Evolutionary conservation across 1,140 invertebrate species (phyloP), one percentile per base, ranked within the genome.

Genomic region (Zaprionus ornatus): DNA sequence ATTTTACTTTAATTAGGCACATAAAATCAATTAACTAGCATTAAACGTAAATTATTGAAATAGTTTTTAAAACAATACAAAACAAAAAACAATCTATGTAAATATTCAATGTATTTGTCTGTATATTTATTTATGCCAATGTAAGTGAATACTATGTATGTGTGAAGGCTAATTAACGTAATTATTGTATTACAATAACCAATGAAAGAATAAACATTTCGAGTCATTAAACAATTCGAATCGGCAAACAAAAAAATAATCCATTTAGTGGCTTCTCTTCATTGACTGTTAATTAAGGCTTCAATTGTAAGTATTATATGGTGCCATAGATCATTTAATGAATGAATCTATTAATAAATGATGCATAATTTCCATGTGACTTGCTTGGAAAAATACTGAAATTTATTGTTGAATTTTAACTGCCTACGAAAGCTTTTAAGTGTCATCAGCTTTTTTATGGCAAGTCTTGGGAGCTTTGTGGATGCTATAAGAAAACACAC

Each of bases 121-220:
- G 12, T 71, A 32, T 45, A 65, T 74, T 40, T 60, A 60, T 80
- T 40, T 75, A 17, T 76, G 54, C 59, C 48, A 27, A 21, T 69
- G 9, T 64, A 6, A 52, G 19, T 56, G 68, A 56, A 80, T 80
- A 72, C 66, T 72, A 74, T 50, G 74, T 48, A 48, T 75, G 71
- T 79, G 66, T 75, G 74, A 88, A 88, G 85, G 75, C 85, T 90
- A 85, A 85, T 88, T 76, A 85, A 79, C 80, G 76, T 90, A 90
- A 90, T 90, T 84, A 84, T 79, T 85, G 72, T 86, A 79, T 77
- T 82, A 75, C 19, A 82, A 83, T 74, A 72, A 83, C 67, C 82
- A 88, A 79, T 70, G 54, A 72, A 71, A 65, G 65, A 83, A 83
- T 81, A 76, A 84, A 80, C 72, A 79, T 88, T 90, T 85, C 81